Evolutionary conservation across 2,113 vertebrate genomes (phyloP).

Genomic region (Halcyon malimbica): DNA sequence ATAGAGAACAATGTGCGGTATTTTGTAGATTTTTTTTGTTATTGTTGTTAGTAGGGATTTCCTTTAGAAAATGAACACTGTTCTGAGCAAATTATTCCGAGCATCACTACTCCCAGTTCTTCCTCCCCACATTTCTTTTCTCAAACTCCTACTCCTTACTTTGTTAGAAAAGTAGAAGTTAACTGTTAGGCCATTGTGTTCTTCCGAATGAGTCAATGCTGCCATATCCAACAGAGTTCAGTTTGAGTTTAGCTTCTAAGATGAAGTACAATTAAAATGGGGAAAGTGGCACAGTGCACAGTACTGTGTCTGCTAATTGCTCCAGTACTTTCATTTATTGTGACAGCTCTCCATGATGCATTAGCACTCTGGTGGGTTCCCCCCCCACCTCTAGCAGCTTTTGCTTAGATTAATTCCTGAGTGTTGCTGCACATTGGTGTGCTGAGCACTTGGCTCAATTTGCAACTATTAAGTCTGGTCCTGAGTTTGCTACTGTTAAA

Average conservation of each 20-base stretch:
- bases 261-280: slow-evolving; percentile 54
- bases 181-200: slow-evolving; percentile 46
- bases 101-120: background rate
- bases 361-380: slow-evolving; percentile 47
- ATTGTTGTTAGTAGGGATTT: background rate
- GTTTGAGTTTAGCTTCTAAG: slow-evolving; percentile 48
- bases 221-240: slow-evolving; percentile 34
- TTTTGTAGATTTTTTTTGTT: background rate
- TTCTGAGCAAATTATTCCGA: background rate
- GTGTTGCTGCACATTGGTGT: background rate
- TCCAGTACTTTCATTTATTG: slow-evolving; percentile 60
- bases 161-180: slow-evolving; percentile 36
- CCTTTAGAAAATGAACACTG: background rate
- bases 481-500: slow-evolving; percentile 3
- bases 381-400: slow-evolving; percentile 32
- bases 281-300: slow-evolving; percentile 30
- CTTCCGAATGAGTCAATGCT: slow-evolving; percentile 49
- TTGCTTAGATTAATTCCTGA: slow-evolving; percentile 37
- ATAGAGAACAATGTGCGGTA: background rate
- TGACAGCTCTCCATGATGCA: slow-evolving; percentile 62
- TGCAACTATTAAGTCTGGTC: slow-evolving; percentile 17
- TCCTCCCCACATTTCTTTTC: background rate
- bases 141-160: slow-evolving; percentile 30
- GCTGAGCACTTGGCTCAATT: slow-evolving; percentile 5
- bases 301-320: slow-evolving; percentile 59